These are phyloP conservation scores for Synergus umbraculus DNA, from an alignment of 2,888 invertebrate species.

Conservation along the genomic window DNA sequence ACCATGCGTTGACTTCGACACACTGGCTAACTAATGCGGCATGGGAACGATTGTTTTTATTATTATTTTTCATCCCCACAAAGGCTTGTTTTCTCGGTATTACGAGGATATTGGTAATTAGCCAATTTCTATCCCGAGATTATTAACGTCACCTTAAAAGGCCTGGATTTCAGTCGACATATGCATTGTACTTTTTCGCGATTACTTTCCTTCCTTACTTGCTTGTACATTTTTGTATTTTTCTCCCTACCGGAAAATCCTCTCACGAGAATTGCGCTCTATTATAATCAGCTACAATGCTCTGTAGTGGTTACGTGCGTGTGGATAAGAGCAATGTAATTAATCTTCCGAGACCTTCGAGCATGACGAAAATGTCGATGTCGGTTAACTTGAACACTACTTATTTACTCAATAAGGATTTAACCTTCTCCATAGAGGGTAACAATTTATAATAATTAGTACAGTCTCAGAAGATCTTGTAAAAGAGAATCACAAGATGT, in stretches of 20 bases:
- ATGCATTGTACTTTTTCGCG: conserved; percentile 71
- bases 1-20: conserved; percentile 40
- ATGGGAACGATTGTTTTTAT: conserved; percentile 45
- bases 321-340: conserved; percentile 23
- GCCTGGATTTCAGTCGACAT: conserved; percentile 63
- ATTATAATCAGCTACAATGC: conserved; percentile 40
- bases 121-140: conserved; percentile 32
- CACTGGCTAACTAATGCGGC: conserved; percentile 40
- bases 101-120: conserved; percentile 31
- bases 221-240: conserved; percentile 44
- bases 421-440: not conserved
- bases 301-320: conserved; percentile 29
- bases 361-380: not conserved
- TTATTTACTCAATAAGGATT: not conserved
- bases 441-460: not conserved
- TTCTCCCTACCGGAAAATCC: conserved; percentile 39
- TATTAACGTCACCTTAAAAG: conserved; percentile 14
- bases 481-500: conserved; percentile 21
- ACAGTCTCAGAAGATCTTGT: conserved; percentile 15
- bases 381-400: conserved; percentile 1
- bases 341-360: conserved; percentile 15
- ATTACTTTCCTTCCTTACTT: conserved; percentile 48
- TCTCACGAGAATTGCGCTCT: conserved; percentile 36
- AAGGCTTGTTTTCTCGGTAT: not conserved
- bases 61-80: conserved; percentile 23